Evolutionary conservation across 2,113 vertebrate genomes (phyloP).

Genomic region (Conger conger): DNA sequence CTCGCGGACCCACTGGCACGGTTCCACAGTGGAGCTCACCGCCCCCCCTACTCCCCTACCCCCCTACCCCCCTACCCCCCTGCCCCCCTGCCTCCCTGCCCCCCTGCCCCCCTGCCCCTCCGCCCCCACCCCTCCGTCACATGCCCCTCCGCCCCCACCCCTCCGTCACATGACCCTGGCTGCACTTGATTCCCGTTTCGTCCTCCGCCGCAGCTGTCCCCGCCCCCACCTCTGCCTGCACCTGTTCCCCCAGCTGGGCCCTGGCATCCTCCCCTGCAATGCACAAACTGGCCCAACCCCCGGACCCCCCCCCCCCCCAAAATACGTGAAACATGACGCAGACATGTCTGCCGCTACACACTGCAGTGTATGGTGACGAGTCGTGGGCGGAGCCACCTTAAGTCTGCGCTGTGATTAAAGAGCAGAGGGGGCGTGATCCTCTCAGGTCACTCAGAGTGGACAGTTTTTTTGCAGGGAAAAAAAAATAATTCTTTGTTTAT

Average conservation of each 20-base stretch:
- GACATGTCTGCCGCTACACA: not conserved
- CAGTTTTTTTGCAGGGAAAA: too few species aligned
- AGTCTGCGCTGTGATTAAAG: not conserved
- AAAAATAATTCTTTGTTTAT: not conserved
- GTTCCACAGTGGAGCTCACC: not conserved
- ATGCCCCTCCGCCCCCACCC: too few species aligned
- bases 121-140: too few species aligned
- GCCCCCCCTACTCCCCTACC: not conserved
- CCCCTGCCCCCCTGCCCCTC: not conserved
- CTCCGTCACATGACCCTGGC: not conserved
- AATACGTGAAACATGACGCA: not conserved
- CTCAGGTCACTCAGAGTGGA: not conserved
- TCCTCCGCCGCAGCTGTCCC: conserved; percentile 48
- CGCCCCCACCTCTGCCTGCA: conserved; percentile 32
- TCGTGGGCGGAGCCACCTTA: not conserved
- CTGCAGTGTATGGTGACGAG: not conserved
- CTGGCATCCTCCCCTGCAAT: not conserved
- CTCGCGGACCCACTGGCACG: not conserved
- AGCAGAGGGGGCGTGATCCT: not conserved
- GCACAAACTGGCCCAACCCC: not conserved
- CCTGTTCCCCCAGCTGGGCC: conserved; percentile 45
- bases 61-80: too few species aligned
- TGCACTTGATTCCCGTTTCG: conserved; percentile 20
- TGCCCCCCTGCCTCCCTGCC: not conserved
- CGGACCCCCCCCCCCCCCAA: not conserved